Percentiles rank a stretch among this genome's conserved stretches.
Evolutionary conservation across 2,113 vertebrate genomes (phyloP).

Genomic region (Sylvilagus bachmani): DNA sequence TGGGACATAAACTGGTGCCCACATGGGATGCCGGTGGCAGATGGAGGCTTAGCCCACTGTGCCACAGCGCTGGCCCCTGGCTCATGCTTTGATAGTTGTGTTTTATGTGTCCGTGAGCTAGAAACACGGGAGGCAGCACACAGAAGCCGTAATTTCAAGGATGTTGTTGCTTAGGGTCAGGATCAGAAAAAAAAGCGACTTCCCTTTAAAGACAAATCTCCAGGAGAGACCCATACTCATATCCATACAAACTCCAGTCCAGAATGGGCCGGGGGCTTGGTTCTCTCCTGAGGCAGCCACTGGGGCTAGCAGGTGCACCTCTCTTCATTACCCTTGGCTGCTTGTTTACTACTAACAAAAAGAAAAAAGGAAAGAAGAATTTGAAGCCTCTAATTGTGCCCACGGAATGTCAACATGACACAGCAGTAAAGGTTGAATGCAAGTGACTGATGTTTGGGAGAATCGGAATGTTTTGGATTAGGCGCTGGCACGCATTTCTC

Average conservation of each 20-base stretch:
- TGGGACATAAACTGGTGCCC: no score
- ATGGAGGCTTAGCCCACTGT: no score
- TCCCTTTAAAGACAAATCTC: background rate
- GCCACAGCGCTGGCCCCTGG: no score
- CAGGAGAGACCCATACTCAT: no score
- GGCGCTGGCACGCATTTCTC: background rate
- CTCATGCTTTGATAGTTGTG: background rate
- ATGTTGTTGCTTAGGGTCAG: background rate
- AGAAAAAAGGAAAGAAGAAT: no score
- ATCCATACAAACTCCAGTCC: no score
- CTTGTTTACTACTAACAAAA: no score
- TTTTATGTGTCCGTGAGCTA: background rate
- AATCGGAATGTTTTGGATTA: background rate
- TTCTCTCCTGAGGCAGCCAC: no score
- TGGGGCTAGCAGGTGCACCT: no score
- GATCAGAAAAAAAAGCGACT: background rate
- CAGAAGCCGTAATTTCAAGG: background rate
- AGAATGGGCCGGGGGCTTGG: no score
- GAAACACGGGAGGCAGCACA: background rate
- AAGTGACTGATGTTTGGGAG: background rate
- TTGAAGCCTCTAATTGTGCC: background rate
- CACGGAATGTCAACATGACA: accelerated
- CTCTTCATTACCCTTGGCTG: no score
- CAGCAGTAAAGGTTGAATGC: accelerated
- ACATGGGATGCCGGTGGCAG: no score